phyloP scores from a whole-genome alignment of 2,113 vertebrate genomes.

The Pygoscelis adeliae region DNA sequence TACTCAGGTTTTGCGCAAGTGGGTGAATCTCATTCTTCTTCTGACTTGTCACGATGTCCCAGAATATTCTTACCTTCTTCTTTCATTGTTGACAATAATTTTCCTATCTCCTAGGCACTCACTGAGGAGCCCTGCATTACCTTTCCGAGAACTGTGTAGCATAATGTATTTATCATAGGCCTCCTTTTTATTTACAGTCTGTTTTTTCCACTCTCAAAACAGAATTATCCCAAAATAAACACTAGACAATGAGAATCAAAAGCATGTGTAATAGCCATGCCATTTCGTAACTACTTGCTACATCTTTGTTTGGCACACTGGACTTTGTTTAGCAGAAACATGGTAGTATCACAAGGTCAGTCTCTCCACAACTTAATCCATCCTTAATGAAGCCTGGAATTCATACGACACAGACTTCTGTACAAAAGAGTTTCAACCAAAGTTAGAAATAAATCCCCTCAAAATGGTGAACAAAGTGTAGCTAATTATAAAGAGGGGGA shows the following conservation, averaged over 20 bases:
- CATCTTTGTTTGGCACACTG: constrained; percentile 42
- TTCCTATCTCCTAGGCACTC: not conserved
- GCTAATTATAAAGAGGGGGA: not conserved
- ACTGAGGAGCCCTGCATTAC: not conserved
- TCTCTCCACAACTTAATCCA: not conserved
- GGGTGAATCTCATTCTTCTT: constrained; percentile 9
- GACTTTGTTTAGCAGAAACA: constrained; percentile 46
- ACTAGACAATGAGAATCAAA: constrained; percentile 36
- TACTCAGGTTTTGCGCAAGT: constrained; percentile 20
- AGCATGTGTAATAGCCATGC: constrained; percentile 8
- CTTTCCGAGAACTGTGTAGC: not conserved
- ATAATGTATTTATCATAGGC: not conserved
- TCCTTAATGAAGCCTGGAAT: constrained; percentile 6
- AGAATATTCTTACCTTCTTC: not conserved
- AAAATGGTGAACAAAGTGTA: not conserved
- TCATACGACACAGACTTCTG: not conserved
- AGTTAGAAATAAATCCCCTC: not conserved
- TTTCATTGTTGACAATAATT: not conserved
- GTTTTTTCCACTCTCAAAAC: not conserved
- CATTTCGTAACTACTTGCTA: constrained; percentile 34
- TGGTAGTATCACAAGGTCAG: constrained; percentile 20
- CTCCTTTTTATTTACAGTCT: constrained; percentile 37
- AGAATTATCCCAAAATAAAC: constrained; percentile 48
- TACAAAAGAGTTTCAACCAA: not conserved
- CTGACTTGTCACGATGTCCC: not conserved